phyloP scores from a whole-genome alignment of 2,888 invertebrate species.

The Lottia gigantea region DNA sequence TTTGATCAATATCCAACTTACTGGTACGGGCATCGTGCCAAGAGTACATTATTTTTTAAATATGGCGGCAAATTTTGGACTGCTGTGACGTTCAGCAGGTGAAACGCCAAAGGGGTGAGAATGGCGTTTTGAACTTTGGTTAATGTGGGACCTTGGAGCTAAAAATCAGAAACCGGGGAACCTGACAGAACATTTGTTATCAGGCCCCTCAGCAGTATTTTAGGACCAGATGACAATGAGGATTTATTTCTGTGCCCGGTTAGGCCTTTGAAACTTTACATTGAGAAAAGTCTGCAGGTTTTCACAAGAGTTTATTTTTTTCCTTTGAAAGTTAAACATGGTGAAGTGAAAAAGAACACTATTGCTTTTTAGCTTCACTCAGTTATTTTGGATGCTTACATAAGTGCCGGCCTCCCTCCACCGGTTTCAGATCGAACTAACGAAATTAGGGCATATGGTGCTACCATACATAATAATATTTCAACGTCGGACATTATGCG shows the following conservation, averaged over 20 bases:
- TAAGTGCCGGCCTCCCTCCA: neutral
- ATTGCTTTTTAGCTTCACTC: neutral
- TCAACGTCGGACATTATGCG: neutral
- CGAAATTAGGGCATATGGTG: neutral
- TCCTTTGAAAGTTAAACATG: neutral
- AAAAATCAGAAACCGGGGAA: constrained; percentile 5
- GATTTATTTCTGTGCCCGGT: neutral
- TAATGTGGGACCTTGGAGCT: neutral
- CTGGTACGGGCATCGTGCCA: too few species aligned
- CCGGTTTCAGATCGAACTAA: neutral
- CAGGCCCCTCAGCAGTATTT: neutral
- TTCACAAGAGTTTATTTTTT: neutral
- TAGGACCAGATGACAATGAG: neutral
- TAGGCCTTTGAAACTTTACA: neutral
- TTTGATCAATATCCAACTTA: too few species aligned
- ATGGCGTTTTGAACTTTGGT: neutral
- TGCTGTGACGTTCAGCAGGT: too few species aligned
- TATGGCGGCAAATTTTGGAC: too few species aligned
- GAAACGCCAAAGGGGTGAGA: too few species aligned
- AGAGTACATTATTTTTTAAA: too few species aligned
- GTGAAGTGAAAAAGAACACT: neutral
- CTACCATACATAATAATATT: neutral
- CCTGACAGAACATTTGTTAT: neutral
- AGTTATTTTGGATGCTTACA: neutral
- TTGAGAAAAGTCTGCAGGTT: too few species aligned